Conservation (phyloP, 2,888 invertebrate genomes). For the Zaprionus bogoriensis region DNA sequence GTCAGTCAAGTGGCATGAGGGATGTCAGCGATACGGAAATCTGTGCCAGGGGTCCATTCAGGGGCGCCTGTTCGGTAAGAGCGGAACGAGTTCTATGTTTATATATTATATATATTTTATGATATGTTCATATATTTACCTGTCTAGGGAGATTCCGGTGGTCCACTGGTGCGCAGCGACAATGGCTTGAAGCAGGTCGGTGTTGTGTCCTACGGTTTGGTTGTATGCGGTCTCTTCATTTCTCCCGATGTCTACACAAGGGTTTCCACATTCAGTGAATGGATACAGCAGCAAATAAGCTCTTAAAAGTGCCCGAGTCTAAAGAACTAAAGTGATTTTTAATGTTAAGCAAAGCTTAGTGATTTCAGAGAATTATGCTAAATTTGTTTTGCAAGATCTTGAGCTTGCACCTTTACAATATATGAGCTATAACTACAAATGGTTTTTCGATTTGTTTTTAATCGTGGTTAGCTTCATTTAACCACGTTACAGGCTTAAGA, state of each 20-base stretch:
- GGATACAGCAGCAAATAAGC: conserved; percentile 62
- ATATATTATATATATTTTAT: background rate
- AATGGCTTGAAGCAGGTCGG: conserved; percentile 73
- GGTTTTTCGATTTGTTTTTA: background rate
- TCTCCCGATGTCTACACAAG: conserved; percentile 82
- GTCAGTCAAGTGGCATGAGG: conserved; percentile 66
- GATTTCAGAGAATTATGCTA: too few relatives aligned
- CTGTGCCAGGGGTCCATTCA: conserved; percentile 74
- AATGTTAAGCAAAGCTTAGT: background rate
- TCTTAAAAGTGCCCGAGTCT: too few relatives aligned
- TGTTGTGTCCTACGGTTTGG: conserved; percentile 79
- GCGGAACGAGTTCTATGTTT: background rate
- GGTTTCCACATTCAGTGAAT: conserved; percentile 76
- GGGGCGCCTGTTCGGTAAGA: conserved; percentile 79
- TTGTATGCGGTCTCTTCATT: conserved; percentile 71
- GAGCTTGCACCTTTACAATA: too few relatives aligned
- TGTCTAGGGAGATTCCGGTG: conserved; percentile 81
- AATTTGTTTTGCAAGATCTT: too few relatives aligned
- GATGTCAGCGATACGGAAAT: conserved; percentile 79
- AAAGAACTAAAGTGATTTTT: background rate
- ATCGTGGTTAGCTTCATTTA: background rate
- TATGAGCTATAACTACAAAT: background rate
- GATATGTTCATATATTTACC: background rate
- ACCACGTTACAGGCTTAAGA: conserved; percentile 33
- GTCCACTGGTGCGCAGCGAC: conserved; percentile 74